Base-by-base conservation (phyloP, 2,113 vertebrate genomes). In the Aleadryas rufinucha region DNA sequence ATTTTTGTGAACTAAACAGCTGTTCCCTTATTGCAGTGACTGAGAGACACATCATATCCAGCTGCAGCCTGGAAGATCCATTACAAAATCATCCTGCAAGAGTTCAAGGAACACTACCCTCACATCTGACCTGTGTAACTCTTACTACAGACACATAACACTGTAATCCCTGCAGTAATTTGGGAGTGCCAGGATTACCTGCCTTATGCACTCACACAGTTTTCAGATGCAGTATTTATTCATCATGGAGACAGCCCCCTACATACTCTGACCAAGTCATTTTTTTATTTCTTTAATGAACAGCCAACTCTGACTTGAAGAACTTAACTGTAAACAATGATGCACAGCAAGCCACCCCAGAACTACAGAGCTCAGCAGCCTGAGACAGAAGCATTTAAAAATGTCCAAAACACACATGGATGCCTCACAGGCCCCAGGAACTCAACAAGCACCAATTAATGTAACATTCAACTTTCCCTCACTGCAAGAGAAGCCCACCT, bases 391-490 rank as follows among this genome's bases (percentile, higher is more conserved):
- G 10, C 21, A 31, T 28, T 71, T 10, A 3, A 53, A 63, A 15
- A 15, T 11, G 12, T 33, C 74, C 53, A 57, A 50, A 68, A 26
- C 33, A 41, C 41, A 39, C 4, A 20, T 0, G 0, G 72, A 68
- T 39, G 84, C 21, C 22, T 86, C 42, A 11, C 0, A 10, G 5
- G 26, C 10, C 24, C 66, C 68, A 76, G 39, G 12, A 82, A 45
- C 27, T 37, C 26, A 37, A 77, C 24, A 37, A 63, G 20, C 60
- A n/a, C 28, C 53, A 31, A 41, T 24, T 23, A 69, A 76, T 1
- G 1, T 2, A n/a, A 77, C 20, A 64, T 7, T 59, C 33, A 44
- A 7, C 33, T 30, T 26, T n/a, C 39, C 50, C 42, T 63, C 47
- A 9, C 19, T 65, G 50, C 57, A 81, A 64, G 39, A 17, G 27